Evolutionary conservation across 2,113 vertebrate species (phyloP).

Genomic region (Gambusia affinis): DNA sequence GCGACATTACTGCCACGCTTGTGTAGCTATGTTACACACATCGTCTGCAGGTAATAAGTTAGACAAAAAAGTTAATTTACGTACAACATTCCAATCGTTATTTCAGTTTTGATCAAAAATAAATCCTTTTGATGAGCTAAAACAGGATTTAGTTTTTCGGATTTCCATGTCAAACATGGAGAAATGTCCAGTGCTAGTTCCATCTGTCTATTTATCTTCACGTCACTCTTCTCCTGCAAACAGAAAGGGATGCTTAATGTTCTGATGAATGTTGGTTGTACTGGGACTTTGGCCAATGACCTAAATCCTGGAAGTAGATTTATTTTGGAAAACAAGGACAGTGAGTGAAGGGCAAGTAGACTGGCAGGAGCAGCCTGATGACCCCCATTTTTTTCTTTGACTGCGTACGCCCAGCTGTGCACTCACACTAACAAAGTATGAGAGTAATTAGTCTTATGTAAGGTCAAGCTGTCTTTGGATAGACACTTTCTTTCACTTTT

Average conservation of each 20-base stretch:
- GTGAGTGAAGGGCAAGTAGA: constrained; percentile 13
- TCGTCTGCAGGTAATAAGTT: background rate
- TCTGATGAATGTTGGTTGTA: background rate
- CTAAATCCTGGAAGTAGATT: background rate
- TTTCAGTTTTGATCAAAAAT: no score
- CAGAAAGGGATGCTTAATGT: background rate
- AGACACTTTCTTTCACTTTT: background rate
- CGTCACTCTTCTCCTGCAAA: background rate
- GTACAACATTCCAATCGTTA: no score
- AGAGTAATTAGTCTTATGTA: background rate
- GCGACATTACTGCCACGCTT: no score
- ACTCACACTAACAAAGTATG: background rate
- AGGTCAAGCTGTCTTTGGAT: background rate
- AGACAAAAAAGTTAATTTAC: no score
- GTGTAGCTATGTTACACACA: no score
- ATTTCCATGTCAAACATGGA: no score
- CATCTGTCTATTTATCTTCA: background rate
- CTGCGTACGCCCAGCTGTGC: constrained; percentile 11
- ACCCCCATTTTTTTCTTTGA: constrained; percentile 11
- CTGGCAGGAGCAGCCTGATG: background rate
- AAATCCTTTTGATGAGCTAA: no score
- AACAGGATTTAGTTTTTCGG: no score
- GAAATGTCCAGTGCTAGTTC: no score
- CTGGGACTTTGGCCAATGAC: background rate
- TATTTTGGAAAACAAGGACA: constrained; percentile 1